phyloP scores from a whole-genome alignment of 37 sponge, comb jelly and placozoan genomes.

The Bolinopsis microptera region DNA sequence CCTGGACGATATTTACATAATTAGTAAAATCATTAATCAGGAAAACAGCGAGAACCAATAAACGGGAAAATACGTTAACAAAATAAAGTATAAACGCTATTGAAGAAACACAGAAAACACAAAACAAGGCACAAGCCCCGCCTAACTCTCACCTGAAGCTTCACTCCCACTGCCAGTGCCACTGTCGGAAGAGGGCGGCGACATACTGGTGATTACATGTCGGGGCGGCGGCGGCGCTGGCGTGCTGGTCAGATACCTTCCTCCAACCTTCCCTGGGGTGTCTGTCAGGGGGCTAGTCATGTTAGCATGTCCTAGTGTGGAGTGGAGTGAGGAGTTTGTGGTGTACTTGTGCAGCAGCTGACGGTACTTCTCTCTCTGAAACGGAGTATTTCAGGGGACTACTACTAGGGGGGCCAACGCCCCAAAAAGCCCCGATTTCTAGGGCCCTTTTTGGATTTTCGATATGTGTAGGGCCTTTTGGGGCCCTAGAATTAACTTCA shows the following conservation, averaged over 20 bases:
- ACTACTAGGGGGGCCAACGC: no score
- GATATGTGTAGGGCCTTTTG: no score
- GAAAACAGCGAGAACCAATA: no score
- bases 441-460: no score
- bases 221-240: conserved; percentile 28
- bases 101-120: not conserved
- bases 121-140: not conserved
- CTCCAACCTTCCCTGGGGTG: not conserved
- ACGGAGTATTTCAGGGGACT: not conserved
- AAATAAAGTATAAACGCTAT: no score
- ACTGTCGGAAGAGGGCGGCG: conserved; percentile 59
- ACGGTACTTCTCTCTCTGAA: conserved; percentile 47
- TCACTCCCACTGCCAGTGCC: conserved; percentile 64
- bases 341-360: conserved; percentile 59
- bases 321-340: not conserved
- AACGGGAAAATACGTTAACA: no score
- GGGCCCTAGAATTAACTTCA: no score
- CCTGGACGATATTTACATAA: conserved; percentile 35
- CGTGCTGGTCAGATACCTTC: conserved; percentile 31
- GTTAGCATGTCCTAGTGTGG: not conserved
- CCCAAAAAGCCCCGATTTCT: no score
- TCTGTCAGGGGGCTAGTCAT: not conserved
- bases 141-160: conserved; percentile 6
- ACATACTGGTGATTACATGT: not conserved
- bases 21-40: no score